phyloP scores from a whole-genome alignment of 2,888 invertebrate genomes.

The Mechanitis messenoides region DNA sequence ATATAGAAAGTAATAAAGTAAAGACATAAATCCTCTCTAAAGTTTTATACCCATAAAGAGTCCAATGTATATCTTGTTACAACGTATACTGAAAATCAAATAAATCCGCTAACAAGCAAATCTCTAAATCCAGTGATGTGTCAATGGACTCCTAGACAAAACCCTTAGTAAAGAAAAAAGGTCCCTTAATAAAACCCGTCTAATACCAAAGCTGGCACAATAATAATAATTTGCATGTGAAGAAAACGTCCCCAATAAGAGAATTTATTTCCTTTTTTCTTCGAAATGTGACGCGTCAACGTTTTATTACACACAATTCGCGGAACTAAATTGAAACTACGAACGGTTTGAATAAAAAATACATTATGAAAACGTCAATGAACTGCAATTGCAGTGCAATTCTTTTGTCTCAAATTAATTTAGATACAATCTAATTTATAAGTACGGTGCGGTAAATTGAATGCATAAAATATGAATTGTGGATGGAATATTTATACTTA shows the following conservation, averaged over 20 bases:
- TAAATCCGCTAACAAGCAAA: slow-evolving; percentile 28
- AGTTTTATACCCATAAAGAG: slow-evolving; percentile 11
- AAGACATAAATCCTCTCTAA: slow-evolving; percentile 2
- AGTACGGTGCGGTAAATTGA: too few relatives aligned
- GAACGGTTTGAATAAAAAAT: slow-evolving; percentile 8
- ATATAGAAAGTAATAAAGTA: slow-evolving; percentile 6
- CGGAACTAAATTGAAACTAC: slow-evolving; percentile 20
- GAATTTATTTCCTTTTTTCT: slow-evolving; percentile 32
- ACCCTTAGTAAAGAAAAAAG: slow-evolving; percentile 15
- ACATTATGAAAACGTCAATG: too few relatives aligned
- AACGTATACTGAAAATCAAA: slow-evolving; percentile 22
- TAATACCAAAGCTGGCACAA: slow-evolving; percentile 31
- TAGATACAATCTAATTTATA: too few relatives aligned
- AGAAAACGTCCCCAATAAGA: slow-evolving; percentile 29
- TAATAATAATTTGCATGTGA: slow-evolving; percentile 39
- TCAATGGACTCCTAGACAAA: slow-evolving; percentile 21
- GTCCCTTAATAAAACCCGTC: slow-evolving; percentile 30
- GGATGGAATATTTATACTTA: too few relatives aligned
- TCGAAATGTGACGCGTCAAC: slow-evolving; percentile 19
- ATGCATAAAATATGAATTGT: too few relatives aligned
- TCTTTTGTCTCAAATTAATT: too few relatives aligned
- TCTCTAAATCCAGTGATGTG: slow-evolving; percentile 22
- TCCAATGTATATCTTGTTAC: slow-evolving; percentile 15
- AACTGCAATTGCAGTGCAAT: too few relatives aligned
- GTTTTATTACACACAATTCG: slow-evolving; percentile 24